Conservation (phyloP, 1,140 invertebrate species). For the Musca vetustissima region DNA sequence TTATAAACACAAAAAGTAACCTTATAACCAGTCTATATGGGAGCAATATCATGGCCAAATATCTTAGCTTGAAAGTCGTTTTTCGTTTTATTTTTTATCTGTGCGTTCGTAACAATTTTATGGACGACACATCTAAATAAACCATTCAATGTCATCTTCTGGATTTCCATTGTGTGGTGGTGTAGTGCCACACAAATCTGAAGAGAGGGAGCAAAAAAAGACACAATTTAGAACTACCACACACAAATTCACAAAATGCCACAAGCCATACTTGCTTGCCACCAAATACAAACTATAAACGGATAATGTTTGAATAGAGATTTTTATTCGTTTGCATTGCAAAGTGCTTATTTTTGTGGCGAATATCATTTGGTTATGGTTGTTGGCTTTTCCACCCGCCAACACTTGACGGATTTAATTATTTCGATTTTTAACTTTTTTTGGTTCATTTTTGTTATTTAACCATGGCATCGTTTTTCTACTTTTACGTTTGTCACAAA, state of each 20-base stretch:
- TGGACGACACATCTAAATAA: slow-evolving; percentile 50
- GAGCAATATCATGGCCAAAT: too few relatives aligned
- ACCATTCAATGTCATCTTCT: slow-evolving; percentile 41
- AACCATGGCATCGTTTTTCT: not conserved
- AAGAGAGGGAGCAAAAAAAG: not conserved
- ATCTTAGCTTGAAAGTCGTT: not conserved
- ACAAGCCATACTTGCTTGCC: too few relatives aligned
- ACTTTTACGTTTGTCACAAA: not conserved
- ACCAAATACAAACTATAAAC: too few relatives aligned
- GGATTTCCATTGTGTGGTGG: not conserved
- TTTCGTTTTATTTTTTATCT: not conserved
- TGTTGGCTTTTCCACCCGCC: slow-evolving; percentile 32
- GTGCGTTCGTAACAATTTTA: slow-evolving; percentile 45
- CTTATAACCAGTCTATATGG: too few relatives aligned
- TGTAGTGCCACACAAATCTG: not conserved
- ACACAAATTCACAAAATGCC: not conserved
- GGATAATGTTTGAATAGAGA: too few relatives aligned
- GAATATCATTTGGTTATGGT: not conserved
- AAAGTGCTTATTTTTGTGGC: too few relatives aligned
- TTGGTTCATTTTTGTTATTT: not conserved
- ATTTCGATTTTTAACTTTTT: slow-evolving; percentile 44
- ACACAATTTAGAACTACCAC: slow-evolving; percentile 14
- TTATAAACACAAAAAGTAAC: not conserved
- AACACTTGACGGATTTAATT: slow-evolving; percentile 57
- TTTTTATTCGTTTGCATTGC: too few relatives aligned